Evolutionary conservation across 2,113 vertebrate species (phyloP), one percentile per base, ranked within the genome.

Genomic region (Puffinus mauretanicus): DNA sequence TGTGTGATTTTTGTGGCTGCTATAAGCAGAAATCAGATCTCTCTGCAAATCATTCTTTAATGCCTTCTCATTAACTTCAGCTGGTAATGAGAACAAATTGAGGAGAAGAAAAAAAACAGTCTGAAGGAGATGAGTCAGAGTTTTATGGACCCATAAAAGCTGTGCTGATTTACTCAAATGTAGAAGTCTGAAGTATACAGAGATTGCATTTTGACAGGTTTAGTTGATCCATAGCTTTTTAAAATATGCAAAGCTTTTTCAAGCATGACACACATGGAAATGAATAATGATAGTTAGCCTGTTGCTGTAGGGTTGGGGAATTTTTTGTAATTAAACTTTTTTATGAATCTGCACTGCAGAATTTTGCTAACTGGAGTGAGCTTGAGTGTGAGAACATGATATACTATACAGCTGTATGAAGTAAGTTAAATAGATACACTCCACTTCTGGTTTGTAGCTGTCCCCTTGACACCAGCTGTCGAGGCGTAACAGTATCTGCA

Each of bases 41-140:
- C 73, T 62, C 91, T 95, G 94, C 96, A 98, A 97, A 98, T 98
- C 97, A 97, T 97, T 97, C 96, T 97, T 96, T 96, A 97, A 96
- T 96, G 90, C 87, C 76, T 97, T 97, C 97, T 98, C 95, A 94
- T 98, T 97, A 97, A 95, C 96, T 98, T 97, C 86, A 91, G 89
- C 86, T 97, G 92, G 91, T 98, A 98, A 98, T 97, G 98, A 98
- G 98, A 97, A 98, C 98, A 98, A 98, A 98, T 98, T 97, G 97
- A 98, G 96, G 93, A 96, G 82, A 97, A 97, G 97, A 94, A 94
- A 97, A 98, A 98, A 93, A 71, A 11, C 88, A 86, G 65, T 97
- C 96, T 98, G 97, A 96, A 86, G 92, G 93, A 95, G 95, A 98
- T 97, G 98, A 98, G 97, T 98, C 97, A 97, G 91, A 97, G 94